These are phyloP conservation scores for Eilema depressum DNA, from an alignment of 2,888 invertebrate species.

Conservation along the genomic window DNA sequence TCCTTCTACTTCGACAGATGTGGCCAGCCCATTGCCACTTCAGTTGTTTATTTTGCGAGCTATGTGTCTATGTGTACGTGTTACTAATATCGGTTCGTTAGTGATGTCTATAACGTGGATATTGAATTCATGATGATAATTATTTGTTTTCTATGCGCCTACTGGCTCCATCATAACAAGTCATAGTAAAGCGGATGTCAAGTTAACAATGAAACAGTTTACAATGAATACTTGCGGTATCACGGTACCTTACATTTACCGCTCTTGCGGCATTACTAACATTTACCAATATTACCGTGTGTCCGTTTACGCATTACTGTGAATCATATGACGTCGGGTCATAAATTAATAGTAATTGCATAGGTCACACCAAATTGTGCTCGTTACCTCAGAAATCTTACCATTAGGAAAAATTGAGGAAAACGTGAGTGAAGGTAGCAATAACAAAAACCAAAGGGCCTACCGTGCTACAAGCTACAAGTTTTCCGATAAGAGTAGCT, in stretches of 20 bases:
- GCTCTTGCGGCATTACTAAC: constrained; percentile 13
- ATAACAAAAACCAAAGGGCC: too few species aligned
- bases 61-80: too few species aligned
- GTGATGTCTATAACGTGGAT: neutral
- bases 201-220: constrained; percentile 6
- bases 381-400: constrained; percentile 38
- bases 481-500: too few species aligned
- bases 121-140: neutral
- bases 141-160: neutral
- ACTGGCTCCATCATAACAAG: neutral
- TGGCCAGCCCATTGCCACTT: too few species aligned
- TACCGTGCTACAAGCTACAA: too few species aligned
- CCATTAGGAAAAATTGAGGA: neutral
- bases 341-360: constrained; percentile 53
- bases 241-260: constrained; percentile 24
- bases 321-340: constrained; percentile 36
- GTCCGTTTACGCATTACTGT: constrained; percentile 32
- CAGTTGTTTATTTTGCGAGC: too few species aligned
- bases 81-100: neutral
- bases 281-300: constrained; percentile 28
- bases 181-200: neutral
- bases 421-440: too few species aligned
- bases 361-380: constrained; percentile 55
- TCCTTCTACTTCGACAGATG: too few species aligned
- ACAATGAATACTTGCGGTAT: constrained; percentile 28